Evolutionary conservation across 2,797 vertebrate genomes (phyloP).

Genomic region (Trematomus bernacchii): DNA sequence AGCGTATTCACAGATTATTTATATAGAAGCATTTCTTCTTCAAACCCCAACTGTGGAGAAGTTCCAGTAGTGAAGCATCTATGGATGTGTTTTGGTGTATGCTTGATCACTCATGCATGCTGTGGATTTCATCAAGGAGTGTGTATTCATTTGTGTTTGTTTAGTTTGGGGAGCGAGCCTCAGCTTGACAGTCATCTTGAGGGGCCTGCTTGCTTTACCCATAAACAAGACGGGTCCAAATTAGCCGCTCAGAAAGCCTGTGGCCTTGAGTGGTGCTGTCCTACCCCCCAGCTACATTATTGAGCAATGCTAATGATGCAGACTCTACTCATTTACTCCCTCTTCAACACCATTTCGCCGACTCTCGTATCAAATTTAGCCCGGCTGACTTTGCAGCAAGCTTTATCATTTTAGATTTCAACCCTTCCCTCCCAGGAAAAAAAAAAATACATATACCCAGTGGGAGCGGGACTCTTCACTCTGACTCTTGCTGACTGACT

Average conservation of each 20-base stretch:
- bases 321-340: conserved; percentile 82
- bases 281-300: conserved; percentile 86
- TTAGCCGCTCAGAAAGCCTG: conserved; percentile 81
- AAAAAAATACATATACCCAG: conserved; percentile 59
- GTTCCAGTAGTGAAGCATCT: conserved; percentile 52
- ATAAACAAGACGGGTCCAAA: conserved; percentile 80
- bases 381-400: conserved; percentile 63
- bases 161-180: conserved; percentile 71
- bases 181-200: conserved; percentile 79
- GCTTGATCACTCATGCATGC: conserved; percentile 79
- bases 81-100: conserved; percentile 65
- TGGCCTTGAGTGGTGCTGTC: conserved; percentile 84
- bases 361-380: conserved; percentile 66
- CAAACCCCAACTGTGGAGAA: conserved; percentile 48
- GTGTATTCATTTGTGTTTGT: conserved; percentile 77
- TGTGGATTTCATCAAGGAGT: conserved; percentile 70
- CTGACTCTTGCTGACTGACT: conserved; percentile 75
- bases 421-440: conserved; percentile 19
- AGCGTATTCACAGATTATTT: neutral
- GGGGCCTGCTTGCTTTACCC: conserved; percentile 63
- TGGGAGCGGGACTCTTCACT: conserved; percentile 76
- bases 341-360: conserved; percentile 77
- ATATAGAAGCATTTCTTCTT: conserved; percentile 23
- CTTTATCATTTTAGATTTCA: conserved; percentile 74
- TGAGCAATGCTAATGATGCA: conserved; percentile 87